A percentile compares a stretch with the other conserved stretches of the same genome.
These are phyloP conservation scores for Ctenochaetus hawaiiensis DNA, from an alignment of 2,797 vertebrate species.

Conservation along the genomic window DNA sequence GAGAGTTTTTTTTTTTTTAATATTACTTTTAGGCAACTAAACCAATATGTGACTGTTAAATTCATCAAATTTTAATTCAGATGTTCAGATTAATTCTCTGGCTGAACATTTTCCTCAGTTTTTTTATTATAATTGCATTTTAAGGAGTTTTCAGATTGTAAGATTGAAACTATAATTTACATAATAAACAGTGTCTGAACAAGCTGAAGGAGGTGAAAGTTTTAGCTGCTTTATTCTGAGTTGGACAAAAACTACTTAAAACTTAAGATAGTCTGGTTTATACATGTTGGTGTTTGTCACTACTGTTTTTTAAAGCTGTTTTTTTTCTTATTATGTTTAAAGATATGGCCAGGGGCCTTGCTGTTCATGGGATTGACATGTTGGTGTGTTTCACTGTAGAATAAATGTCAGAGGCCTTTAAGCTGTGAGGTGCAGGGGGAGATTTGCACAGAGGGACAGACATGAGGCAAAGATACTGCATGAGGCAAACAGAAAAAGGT, in stretches of 20 bases:
- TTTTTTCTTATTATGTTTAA: neutral
- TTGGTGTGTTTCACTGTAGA: neutral
- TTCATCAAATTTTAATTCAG: too few relatives aligned
- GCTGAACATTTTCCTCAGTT: neutral
- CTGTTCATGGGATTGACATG: neutral
- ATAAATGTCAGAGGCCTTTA: conserved; percentile 10
- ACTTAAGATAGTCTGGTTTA: neutral
- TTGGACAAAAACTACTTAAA: neutral
- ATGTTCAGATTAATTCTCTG: neutral
- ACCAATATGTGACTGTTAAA: too few relatives aligned
- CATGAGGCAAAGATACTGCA: neutral
- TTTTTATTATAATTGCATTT: neutral
- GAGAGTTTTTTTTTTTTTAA: too few relatives aligned
- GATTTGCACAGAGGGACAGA: neutral
- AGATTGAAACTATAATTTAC: neutral
- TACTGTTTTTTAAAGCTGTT: neutral
- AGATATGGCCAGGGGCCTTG: neutral
- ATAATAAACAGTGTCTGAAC: neutral
- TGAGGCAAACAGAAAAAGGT: neutral
- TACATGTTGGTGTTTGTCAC: neutral
- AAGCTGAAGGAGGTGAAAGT: conserved; percentile 10
- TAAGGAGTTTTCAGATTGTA: neutral
- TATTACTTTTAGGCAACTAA: too few relatives aligned
- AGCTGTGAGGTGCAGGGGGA: neutral
- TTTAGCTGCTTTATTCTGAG: neutral